Evolutionary conservation across 2,797 vertebrate genomes (phyloP), one percentile per base, ranked within the genome.

Genomic region (Rhincodon typus): DNA sequence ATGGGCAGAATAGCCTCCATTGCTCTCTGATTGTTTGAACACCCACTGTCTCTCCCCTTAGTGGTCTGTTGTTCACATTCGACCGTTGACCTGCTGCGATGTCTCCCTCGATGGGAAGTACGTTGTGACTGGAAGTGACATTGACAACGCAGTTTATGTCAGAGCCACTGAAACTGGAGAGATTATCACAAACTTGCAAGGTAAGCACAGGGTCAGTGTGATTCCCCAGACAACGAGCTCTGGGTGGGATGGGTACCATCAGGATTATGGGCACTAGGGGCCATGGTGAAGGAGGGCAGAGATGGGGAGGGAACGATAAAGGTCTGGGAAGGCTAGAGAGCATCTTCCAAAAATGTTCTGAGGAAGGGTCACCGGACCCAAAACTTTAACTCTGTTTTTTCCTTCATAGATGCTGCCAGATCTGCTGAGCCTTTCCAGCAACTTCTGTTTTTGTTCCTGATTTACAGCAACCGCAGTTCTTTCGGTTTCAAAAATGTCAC

Each of bases 51-150:
- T 96, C 15, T 88, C 86, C 70, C 95, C 97, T 13, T 96, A 98
- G 98, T 98, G 98, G 98, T 96, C 97, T 72, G 95, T 96, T 13
- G 70, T 90, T 13, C 96, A 97, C 5, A 97, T 97, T 2, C 97
- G 97, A 46, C 96, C 98, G 90, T 77, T 98, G 79, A 97, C 97
- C 30, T 98, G 98, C 87, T 98, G 98, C 95, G 97, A 97, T 96
- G 96, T 97, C 67, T 98, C 98, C 17, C 96, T 96, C 8, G 97
- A 98, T 15, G 97, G 98, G 2, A 98, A 97, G 93, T 97, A 97
- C 0, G 96, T 98, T 0, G 97, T 97, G 2, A 97, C 96, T 1
- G 96, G 97, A 50, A 97, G 97, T 12, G 98, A 98, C 34, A 96
- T 97, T 53, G 97, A 97, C 72, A 97, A 96, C 0, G 96, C 95